Percentiles rank a stretch among this genome's conserved stretches.
Conservation (phyloP, 2,113 vertebrate species). For the Andinoacara biseriatus region DNA sequence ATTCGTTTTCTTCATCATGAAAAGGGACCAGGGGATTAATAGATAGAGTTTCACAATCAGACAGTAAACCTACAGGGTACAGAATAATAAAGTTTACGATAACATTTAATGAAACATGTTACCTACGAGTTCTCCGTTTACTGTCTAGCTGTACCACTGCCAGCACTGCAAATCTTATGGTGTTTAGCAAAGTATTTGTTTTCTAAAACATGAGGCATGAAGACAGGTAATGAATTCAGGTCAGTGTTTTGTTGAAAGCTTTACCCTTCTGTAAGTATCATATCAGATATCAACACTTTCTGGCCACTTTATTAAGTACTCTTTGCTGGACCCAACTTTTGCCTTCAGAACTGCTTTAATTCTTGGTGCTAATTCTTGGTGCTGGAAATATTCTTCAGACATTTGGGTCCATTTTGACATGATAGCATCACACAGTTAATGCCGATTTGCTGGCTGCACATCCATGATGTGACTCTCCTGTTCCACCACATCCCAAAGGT, state of each 20-base stretch:
- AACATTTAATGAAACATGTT: constrained; percentile 18
- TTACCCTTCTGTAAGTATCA: background rate
- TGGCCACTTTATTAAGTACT: constrained; percentile 1
- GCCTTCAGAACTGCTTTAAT: background rate
- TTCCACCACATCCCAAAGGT: too few species aligned
- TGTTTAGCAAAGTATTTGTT: constrained; percentile 14
- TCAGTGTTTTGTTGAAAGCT: constrained; percentile 3
- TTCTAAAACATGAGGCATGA: constrained; percentile 1
- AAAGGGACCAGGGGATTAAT: constrained; percentile 38
- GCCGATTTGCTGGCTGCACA: too few species aligned
- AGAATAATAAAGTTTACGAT: background rate
- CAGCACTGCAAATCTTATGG: constrained; percentile 5
- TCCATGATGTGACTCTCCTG: too few species aligned
- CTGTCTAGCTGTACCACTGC: background rate
- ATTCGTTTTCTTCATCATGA: constrained; percentile 24
- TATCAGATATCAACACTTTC: constrained; percentile 1
- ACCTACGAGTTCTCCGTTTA: background rate
- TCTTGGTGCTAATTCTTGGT: background rate
- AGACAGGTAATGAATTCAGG: constrained; percentile 14
- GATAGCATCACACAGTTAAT: background rate
- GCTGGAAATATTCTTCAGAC: background rate
- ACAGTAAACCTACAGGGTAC: constrained; percentile 21
- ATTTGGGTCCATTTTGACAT: background rate
- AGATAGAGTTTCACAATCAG: background rate
- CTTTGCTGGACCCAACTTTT: background rate